Evolutionary conservation across 1,140 invertebrate species (phyloP).

Genomic region (Bombus consobrinus): DNA sequence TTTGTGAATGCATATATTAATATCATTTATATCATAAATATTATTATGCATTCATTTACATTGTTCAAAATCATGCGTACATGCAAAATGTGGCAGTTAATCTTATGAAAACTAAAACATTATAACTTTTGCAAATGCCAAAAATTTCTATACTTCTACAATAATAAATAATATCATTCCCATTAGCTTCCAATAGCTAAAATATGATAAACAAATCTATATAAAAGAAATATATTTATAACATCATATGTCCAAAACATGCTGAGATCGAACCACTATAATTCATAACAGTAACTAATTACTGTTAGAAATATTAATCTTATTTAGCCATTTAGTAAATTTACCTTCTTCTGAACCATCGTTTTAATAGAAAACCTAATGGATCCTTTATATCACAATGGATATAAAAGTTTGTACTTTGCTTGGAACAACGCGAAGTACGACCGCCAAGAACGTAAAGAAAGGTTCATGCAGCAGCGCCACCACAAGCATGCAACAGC

Average conservation of each 20-base stretch:
- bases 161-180: neutral
- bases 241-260: slow-evolving; percentile 19
- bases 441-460: slow-evolving; percentile 43
- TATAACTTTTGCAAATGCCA: neutral
- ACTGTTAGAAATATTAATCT: slow-evolving; percentile 65
- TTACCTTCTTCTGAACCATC: slow-evolving; percentile 80
- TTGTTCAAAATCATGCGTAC: too few relatives aligned
- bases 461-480: slow-evolving; percentile 13
- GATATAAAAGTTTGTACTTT: slow-evolving; percentile 58
- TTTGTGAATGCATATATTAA: neutral
- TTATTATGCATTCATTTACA: neutral
- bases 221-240: slow-evolving; percentile 39
- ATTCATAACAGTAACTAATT: neutral
- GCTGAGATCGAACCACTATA: slow-evolving; percentile 9
- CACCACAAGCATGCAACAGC: neutral
- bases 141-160: neutral
- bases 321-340: slow-evolving; percentile 1
- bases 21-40: neutral
- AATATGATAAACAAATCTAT: neutral
- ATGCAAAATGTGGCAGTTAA: neutral
- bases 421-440: slow-evolving; percentile 28
- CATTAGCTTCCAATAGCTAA: slow-evolving; percentile 3
- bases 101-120: neutral
- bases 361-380: slow-evolving; percentile 55
- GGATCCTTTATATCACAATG: slow-evolving; percentile 64